Evolutionary conservation across 92 coral and sea anemone species (phyloP), one percentile per base, ranked within the genome.

Genomic region (Paragorgia papillata): DNA sequence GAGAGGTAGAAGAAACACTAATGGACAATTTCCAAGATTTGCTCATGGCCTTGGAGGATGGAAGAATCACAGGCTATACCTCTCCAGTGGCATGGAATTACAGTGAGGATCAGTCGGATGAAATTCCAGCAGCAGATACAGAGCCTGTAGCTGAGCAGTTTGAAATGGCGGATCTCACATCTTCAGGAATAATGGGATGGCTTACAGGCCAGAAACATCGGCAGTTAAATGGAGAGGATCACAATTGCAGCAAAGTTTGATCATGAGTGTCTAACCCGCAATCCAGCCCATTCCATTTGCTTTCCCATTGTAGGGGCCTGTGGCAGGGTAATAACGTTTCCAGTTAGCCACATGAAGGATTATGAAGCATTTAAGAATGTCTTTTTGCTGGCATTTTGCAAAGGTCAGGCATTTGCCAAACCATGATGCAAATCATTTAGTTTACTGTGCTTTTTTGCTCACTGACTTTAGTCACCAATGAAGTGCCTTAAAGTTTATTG

Each of bases 291-390:
- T 62, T 57, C 76, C 28, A 44, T 79, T 66, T 79, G 69, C 27
- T 79, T 66, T 50, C 83, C 83, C 39, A 46, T 66, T 66, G 83
- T 79, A n/a, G 73, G 67, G 60, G 64, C 83, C 1, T 79, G 83
- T 59, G 70, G 64, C 20, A 79, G 32, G 66, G 75, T 66, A 63
- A 64, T 79, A 28, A 79, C 83, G n/a, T 79, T 65, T 51, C 83
- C 83, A 20, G 76, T 79, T 37, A 20, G 50, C 31, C 83, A 79
- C 68, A 66, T 79, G 83, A 79, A 53, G 30, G 32, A 53, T 35
- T 40, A 41, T 43, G 83, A 79, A 3, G 28, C 35, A 6, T 64
- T 64, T 31, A 64, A 64, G 49, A 31, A 25, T 9, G 71, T 64
- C 29, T 64, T 64, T 14, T 18, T 64, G 53, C 20, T 37, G 19